Base-by-base conservation (phyloP, 2,113 vertebrate genomes). In the Trichomycterus rosablanca region DNA sequence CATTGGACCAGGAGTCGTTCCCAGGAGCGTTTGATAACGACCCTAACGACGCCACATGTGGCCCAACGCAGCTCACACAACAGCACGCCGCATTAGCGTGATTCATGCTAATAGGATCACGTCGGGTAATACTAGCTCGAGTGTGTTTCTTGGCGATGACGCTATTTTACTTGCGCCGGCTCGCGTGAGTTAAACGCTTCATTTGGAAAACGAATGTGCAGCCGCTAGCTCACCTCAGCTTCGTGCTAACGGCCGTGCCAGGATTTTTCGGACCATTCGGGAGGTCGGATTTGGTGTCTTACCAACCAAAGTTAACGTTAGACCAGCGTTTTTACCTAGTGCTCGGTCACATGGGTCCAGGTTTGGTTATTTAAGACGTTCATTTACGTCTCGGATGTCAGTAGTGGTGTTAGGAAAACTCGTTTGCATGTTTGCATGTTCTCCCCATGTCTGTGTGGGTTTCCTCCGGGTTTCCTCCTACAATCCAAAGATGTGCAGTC, bases 11-110 rank as follows among this genome's bases (percentile, higher is more conserved):
- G 67, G 73, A 73, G 60, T 54, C 60, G 54, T 70, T 76, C 73
- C 74, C 74, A 62, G 74, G 56, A 76, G 73, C 66, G 67, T 70
- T 70, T 76, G 74, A 71, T 73, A 70, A 68, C n/a, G 52, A 57
- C 46, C 37, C 30, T 34, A 44, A 46, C 43, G 15, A 26, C 52
- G 22, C 42, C 43, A 48, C 35, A 48, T 53, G 60, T 24, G 35
- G 43, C 37, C 60, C 35, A 26, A 44, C 30, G 11, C 30, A 49
- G 64, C 22, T 24, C 42, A 44, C 18, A 61, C 51, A 8, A 11
- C 54, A 54, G 26, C 61, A 24, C 35, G 30, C 46, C 20, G 42
- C 57, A 53, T 64, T 68, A 59, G 40, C 53, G 51, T 68, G 70
- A 72, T 72, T 72, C 61, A 72, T 72, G 59, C 53, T 43, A 35